Conservation (phyloP, 2,113 vertebrate species). For the Vulpes ferrilata region DNA sequence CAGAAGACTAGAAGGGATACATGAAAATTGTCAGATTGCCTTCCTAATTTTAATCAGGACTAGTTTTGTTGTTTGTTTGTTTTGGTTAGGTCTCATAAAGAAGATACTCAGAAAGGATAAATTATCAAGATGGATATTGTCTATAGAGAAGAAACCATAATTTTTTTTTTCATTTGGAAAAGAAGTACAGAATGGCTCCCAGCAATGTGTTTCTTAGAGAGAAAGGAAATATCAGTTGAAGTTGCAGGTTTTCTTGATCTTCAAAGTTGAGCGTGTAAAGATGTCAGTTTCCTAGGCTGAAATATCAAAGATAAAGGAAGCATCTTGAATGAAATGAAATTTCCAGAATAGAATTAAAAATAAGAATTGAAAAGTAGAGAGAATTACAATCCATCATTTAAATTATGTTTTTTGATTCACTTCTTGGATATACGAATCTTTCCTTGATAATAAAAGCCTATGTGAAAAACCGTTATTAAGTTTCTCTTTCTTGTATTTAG, state of each 20-base stretch:
- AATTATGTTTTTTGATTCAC: slow-evolving; percentile 29
- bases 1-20: background rate
- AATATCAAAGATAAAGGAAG: background rate
- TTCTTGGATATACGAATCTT: background rate
- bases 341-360: slow-evolving; percentile 7
- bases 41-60: slow-evolving; percentile 29
- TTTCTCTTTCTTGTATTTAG: background rate
- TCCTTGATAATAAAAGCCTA: background rate
- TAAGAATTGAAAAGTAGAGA: background rate
- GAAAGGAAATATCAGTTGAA: slow-evolving; percentile 13
- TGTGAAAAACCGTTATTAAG: background rate
- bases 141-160: background rate
- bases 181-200: background rate
- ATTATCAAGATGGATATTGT: background rate
- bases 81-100: slow-evolving; percentile 3
- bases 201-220: background rate
- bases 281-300: background rate
- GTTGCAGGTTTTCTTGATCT: slow-evolving; percentile 36
- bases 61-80: background rate
- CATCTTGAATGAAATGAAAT: slow-evolving; percentile 47
- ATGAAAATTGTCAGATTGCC: background rate
- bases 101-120: background rate
- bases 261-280: slow-evolving; percentile 25
- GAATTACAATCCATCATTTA: background rate
- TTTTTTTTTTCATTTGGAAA: background rate